Evolutionary conservation across 2,797 vertebrate species (phyloP), one percentile per base, ranked within the genome.

Genomic region (Rhincodon typus): DNA sequence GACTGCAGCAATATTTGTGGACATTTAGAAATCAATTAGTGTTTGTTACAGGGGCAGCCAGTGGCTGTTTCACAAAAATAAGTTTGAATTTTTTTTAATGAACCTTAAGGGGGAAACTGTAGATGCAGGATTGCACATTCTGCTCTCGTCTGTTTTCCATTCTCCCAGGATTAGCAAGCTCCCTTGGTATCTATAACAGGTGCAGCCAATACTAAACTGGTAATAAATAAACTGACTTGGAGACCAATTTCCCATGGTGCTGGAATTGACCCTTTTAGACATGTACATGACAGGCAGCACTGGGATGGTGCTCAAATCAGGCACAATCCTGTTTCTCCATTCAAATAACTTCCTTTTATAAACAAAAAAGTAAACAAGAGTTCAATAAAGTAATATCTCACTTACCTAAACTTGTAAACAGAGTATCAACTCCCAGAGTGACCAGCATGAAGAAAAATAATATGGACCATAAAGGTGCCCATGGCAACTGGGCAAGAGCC

Each of bases 401-500:
- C 98, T 98, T 96, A 99, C 99, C 99, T 96, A 99, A 97, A 87
- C 96, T 97, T 96, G 98, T 98, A 97, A 99, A 99, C 97, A 99
- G 98, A 42, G 98, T 98, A 97, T 99, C 99, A 4, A 99, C 98
- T 67, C 99, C 99, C 96, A 99, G 97, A 46, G 98, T 98, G 82
- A 99, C 96, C 27, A 99, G 98, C 99, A 99, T 99, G 96, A 99
- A 98, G 97, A 99, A 99, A 98, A 99, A 99, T 95, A 99, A 97
- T 96, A 98, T 96, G 74, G 99, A 98, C 99, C 99, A 99, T 82
- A 99, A 97, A 0, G 98, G 98, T 57, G 98, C 98, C 74, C 98
- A 96, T 0, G 99, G 99, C 66, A 99, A 97, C 96, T 98, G 97
- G 5, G 98, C 97, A 74, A 99, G 97, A 96, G 99, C 99, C 94